Evolutionary conservation across 1,140 invertebrate genomes (phyloP).

Genomic region (Dufourea novaeangliae): DNA sequence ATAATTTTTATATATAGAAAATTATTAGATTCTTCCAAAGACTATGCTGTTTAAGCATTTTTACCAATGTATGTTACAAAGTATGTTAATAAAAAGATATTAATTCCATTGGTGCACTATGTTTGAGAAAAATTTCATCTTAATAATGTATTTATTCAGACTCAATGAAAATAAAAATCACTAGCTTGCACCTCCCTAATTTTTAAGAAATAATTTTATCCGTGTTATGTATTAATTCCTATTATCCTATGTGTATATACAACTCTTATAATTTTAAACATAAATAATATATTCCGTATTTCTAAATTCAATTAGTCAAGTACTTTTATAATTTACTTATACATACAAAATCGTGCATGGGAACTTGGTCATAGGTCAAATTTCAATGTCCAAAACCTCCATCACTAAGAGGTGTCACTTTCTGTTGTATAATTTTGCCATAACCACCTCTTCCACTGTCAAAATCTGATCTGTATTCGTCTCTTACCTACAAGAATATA

Average conservation of each 20-base stretch:
- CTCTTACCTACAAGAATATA: constrained; percentile 89
- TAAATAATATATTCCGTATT: not conserved
- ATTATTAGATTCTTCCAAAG: constrained; percentile 7
- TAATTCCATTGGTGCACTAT: not conserved
- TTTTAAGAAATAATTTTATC: not conserved
- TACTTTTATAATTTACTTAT: constrained; percentile 9
- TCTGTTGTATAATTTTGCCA: constrained; percentile 95
- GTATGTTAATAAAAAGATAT: constrained; percentile 1
- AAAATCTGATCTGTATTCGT: constrained; percentile 99
- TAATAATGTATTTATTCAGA: not conserved
- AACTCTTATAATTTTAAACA: not conserved
- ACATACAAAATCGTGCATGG: constrained; percentile 12
- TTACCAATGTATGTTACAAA: not conserved
- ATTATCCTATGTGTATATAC: not conserved
- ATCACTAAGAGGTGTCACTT: constrained; percentile 82
- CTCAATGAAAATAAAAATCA: not conserved
- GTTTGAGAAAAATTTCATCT: not conserved
- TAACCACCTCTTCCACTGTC: constrained; percentile 98
- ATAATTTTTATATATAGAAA: constrained; percentile 31
- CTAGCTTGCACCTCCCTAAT: too few species aligned
- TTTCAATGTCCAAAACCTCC: constrained; percentile 65
- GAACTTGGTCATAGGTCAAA: not conserved
- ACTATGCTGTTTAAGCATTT: not conserved
- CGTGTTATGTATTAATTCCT: not conserved
- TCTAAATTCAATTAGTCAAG: constrained; percentile 1